Percentiles rank a stretch among this genome's conserved stretches.
phyloP scores from a whole-genome alignment of 2,888 invertebrate species.

The Heteropelma amictum region DNA sequence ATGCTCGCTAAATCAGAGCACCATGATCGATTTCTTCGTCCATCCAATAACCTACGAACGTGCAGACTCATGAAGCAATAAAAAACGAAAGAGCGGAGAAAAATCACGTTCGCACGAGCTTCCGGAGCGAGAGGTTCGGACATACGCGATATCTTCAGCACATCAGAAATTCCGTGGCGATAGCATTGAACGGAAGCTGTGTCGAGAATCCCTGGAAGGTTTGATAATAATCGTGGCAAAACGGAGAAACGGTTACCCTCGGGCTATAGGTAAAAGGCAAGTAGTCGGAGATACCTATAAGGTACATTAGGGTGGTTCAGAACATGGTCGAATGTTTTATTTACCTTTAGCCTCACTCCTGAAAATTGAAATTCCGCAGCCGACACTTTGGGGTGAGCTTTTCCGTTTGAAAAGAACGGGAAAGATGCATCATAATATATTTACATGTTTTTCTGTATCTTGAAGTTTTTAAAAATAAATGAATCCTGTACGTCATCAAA shows the following conservation, averaged over 20 bases:
- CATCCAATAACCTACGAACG: constrained; percentile 14
- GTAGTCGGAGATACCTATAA: neutral
- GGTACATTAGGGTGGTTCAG: neutral
- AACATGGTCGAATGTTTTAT: neutral
- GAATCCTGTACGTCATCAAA: no score
- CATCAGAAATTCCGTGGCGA: constrained; percentile 6
- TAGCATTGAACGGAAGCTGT: constrained; percentile 19
- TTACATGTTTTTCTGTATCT: no score
- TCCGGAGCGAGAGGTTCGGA: neutral
- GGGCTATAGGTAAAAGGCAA: constrained; percentile 4
- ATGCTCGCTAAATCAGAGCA: constrained; percentile 29
- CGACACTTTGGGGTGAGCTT: no score
- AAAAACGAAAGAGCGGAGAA: neutral
- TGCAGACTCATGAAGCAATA: constrained; percentile 12
- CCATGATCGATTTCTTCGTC: constrained; percentile 34
- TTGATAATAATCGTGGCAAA: constrained; percentile 41
- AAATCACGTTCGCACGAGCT: constrained; percentile 17
- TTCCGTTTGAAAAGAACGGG: no score
- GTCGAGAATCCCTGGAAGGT: constrained; percentile 14
- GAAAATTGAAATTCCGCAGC: no score
- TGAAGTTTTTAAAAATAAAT: no score
- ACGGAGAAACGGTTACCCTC: constrained; percentile 11
- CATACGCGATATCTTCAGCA: neutral
- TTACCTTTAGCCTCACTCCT: no score
- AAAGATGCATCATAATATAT: no score